Base-by-base conservation (phyloP, 2,888 invertebrate genomes). In the Bembecia ichneumoniformis region DNA sequence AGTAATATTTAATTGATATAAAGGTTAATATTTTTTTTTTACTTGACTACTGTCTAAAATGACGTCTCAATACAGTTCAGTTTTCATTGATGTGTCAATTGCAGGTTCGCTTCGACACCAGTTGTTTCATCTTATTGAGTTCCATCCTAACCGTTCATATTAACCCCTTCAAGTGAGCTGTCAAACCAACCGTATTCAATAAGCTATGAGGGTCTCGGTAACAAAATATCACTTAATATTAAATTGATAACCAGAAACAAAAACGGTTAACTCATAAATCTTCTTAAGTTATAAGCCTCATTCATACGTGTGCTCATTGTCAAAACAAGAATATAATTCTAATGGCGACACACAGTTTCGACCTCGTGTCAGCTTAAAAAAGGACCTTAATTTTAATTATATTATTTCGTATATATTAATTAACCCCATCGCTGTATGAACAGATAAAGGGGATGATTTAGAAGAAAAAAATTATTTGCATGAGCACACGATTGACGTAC, bases 401-500 rank as follows among this genome's bases (percentile, higher is more conserved):
- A 82, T 83, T 80, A 78, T 80, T 77, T 71, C 68, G 71, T 79
- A 84, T 82, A 80, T 87, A 82, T 84, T 87, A 87, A 87, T 87
- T 87, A 87, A 87, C 86, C 86, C 87, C 80, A 80, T 82, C 77
- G 70, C 74, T 70, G 57, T 71, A 73, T 66, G 70, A 66, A 74
- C 68, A 82, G 83, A 86, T 83, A 87, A 74, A 81, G 74, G 87
- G 84, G 82, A 80, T 81, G 80, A 77, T 84, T 82, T 75, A 62
- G 74, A 70, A 77, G 76, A 82, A 87, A 87, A 86, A 86, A 86
- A 76, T 68, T 80, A 83, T 84, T 86, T 87, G 87, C 87, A 86
- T 87, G 82, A 86, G 76, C 81, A 74, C 84, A 82, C 87, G 87
- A 82, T 83, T 83, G 87, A 86, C 87, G 82, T 83, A 69, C 79